phyloP scores from a whole-genome alignment of 2,888 invertebrate genomes.

The Desoria tigrina region DNA sequence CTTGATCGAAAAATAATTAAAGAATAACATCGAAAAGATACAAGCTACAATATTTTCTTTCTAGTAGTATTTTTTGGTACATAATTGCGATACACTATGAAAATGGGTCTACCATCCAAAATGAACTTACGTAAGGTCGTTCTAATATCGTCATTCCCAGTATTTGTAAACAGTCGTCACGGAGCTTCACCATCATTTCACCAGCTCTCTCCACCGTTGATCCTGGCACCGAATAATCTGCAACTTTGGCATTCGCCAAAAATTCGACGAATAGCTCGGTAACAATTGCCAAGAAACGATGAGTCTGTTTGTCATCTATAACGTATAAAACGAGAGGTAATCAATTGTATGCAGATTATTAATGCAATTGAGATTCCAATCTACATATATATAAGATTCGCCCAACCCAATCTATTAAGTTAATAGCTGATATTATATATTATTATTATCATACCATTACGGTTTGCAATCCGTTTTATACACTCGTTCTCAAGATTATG shows the following conservation, averaged over 20 bases:
- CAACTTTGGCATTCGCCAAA: conserved; percentile 44
- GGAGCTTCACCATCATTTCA: conserved; percentile 44
- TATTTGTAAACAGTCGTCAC: conserved; percentile 29
- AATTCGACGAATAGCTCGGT: conserved; percentile 39
- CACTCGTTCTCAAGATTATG: conserved; percentile 50
- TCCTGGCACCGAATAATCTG: conserved; percentile 37
- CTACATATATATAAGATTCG: too few species aligned
- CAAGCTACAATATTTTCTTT: too few species aligned
- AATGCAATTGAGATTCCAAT: conserved; percentile 5
- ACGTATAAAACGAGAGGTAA: conserved; percentile 11
- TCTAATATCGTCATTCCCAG: conserved; percentile 17
- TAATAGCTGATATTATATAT: background rate
- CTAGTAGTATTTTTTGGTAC: too few species aligned
- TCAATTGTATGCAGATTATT: background rate
- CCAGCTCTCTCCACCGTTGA: conserved; percentile 38
- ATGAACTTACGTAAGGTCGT: background rate
- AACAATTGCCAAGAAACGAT: conserved; percentile 27
- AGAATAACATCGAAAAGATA: too few species aligned
- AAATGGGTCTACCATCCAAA: too few species aligned
- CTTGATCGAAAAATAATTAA: too few species aligned
- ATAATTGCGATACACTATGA: too few species aligned
- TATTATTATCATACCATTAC: background rate
- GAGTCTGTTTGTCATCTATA: conserved; percentile 8
- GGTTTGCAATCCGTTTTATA: conserved; percentile 21
- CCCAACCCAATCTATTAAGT: too few species aligned